Conservation (phyloP, 2,113 vertebrate genomes). For the Sander vitreus region DNA sequence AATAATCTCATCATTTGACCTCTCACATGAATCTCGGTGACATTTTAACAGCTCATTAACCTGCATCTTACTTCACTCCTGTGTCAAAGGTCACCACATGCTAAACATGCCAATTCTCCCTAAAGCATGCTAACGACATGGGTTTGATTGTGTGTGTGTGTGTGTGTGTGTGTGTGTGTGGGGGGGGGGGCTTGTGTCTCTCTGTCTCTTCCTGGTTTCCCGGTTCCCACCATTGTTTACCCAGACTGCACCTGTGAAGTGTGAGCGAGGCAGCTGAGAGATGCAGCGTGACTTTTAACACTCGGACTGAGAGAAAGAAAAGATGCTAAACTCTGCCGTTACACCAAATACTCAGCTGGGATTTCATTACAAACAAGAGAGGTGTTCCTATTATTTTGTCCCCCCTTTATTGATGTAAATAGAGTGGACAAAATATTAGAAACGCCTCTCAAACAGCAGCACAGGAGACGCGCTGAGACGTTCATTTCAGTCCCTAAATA, state of each 20-base stretch:
- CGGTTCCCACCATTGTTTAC: constrained; percentile 37
- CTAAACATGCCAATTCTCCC: constrained; percentile 43
- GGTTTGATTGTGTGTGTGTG: too few species aligned
- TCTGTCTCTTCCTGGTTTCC: constrained; percentile 28
- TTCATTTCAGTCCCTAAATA: too few species aligned
- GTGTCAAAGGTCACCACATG: constrained; percentile 36
- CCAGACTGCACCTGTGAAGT: constrained; percentile 58
- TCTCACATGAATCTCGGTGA: background rate
- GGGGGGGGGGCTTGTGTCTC: too few species aligned
- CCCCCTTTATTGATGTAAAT: too few species aligned
- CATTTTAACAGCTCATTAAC: constrained; percentile 40
- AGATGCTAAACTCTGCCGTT: background rate
- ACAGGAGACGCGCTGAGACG: too few species aligned
- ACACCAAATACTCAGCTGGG: background rate
- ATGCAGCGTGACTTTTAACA: constrained; percentile 31
- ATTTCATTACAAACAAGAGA: background rate
- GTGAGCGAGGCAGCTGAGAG: background rate
- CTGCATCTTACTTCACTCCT: background rate
- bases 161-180: too few species aligned
- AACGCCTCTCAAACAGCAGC: background rate
- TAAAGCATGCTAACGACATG: constrained; percentile 35
- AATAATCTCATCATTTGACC: constrained; percentile 29
- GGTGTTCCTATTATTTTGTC: too few species aligned
- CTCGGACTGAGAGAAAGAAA: background rate
- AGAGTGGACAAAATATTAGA: background rate